These are phyloP conservation scores for Agrochola lychnidis DNA, from an alignment of 2,888 invertebrate genomes.

Conservation along the genomic window DNA sequence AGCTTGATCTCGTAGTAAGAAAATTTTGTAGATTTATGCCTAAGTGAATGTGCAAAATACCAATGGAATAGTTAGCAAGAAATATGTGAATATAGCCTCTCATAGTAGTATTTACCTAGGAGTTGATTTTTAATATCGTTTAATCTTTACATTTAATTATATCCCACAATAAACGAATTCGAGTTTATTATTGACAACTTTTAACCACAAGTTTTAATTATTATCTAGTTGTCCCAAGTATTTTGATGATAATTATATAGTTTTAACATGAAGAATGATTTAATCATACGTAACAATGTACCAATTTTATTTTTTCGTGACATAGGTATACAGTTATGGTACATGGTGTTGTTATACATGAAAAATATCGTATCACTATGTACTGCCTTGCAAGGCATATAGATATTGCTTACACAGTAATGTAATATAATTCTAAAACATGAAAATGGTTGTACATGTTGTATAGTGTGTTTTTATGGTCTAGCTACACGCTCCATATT, in stretches of 20 bases:
- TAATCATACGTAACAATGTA: background rate
- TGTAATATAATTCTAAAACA: background rate
- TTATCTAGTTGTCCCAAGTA: background rate
- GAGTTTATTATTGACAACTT: background rate
- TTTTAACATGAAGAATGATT: background rate
- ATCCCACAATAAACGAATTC: background rate
- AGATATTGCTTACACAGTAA: background rate
- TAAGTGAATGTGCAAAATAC: constrained; percentile 18
- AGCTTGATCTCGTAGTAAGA: constrained; percentile 45
- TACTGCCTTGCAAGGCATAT: background rate
- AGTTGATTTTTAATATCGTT: background rate
- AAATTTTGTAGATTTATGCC: constrained; percentile 10
- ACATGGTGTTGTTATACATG: background rate
- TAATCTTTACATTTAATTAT: background rate
- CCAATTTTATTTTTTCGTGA: background rate
- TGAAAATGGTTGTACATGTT: background rate
- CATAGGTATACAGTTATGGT: background rate
- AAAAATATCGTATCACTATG: background rate
- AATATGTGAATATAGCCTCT: constrained; percentile 11
- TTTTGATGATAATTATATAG: background rate
- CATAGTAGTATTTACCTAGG: background rate
- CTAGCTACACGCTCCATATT: background rate
- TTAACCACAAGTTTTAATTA: background rate
- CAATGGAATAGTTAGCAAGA: constrained; percentile 1
- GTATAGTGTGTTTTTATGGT: background rate